Evolutionary conservation across 2,113 vertebrate genomes (phyloP).

Genomic region (Cyanoderma ruficeps): DNA sequence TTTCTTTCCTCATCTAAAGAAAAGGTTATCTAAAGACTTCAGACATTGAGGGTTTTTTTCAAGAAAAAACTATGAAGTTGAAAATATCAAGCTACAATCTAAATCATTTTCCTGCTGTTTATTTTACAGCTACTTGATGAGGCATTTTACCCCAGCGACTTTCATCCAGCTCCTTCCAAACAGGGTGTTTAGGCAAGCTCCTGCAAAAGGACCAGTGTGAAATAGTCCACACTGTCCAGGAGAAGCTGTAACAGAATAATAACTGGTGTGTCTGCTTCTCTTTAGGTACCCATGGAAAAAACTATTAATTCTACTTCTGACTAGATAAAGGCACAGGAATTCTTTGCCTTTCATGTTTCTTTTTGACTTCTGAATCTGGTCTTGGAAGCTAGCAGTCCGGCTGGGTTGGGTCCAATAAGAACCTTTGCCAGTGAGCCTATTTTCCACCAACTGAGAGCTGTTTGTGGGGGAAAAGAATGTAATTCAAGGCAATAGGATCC

Average conservation of each 20-base stretch:
- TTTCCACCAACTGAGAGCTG: background rate
- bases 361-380: background rate
- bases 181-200: background rate
- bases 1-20: background rate
- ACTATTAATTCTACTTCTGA: background rate
- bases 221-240: too few species aligned
- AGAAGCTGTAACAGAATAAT: background rate
- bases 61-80: background rate
- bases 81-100: background rate
- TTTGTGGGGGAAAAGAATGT: background rate
- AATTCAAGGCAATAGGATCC: background rate
- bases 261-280: background rate
- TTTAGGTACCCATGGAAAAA: background rate
- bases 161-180: background rate
- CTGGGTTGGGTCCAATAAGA: background rate
- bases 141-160: background rate
- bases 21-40: background rate
- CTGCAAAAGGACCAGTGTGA: background rate
- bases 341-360: background rate
- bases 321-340: background rate
- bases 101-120: background rate
- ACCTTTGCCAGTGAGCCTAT: background rate
- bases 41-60: background rate
- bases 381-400: background rate
- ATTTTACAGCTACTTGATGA: background rate